Percentiles rank a stretch among this genome's conserved stretches.
Evolutionary conservation across 2,113 vertebrate species (phyloP).

Genomic region (Scartelaos histophorus): DNA sequence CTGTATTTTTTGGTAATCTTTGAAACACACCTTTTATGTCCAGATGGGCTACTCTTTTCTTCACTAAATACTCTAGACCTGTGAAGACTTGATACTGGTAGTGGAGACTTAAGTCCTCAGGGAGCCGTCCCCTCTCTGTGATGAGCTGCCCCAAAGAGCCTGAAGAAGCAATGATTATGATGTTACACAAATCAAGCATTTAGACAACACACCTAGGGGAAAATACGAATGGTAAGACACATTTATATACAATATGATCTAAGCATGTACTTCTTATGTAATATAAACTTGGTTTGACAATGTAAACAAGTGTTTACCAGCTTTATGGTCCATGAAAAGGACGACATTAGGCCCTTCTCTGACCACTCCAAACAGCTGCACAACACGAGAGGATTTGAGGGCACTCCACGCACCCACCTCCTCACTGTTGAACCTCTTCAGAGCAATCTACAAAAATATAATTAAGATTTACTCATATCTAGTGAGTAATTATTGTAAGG

Average conservation of each 20-base stretch:
- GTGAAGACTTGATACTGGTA: conserved; percentile 86
- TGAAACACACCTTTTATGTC: conserved; percentile 89
- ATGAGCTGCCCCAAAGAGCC: conserved; percentile 91
- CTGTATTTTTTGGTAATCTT: not conserved
- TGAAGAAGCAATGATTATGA: conserved; percentile 27
- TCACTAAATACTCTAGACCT: conserved; percentile 86
- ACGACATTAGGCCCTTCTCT: conserved; percentile 87
- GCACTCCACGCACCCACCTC: conserved; percentile 90
- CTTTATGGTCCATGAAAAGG: conserved; percentile 92
- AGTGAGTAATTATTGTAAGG: not conserved
- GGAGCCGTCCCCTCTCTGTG: conserved; percentile 83
- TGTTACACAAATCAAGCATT: not conserved
- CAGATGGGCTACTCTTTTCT: conserved; percentile 85
- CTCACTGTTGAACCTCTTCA: conserved; percentile 86
- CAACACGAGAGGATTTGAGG: conserved; percentile 83
- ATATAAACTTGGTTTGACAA: not conserved
- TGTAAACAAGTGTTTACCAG: conserved; percentile 73
- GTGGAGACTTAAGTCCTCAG: conserved; percentile 89
- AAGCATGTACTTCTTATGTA: not conserved
- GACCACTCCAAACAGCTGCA: conserved; percentile 92
- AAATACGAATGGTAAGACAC: not conserved
- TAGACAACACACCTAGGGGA: not conserved
- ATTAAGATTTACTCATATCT: not conserved
- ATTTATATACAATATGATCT: not conserved
- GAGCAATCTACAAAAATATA: conserved; percentile 75